Conservation (phyloP, 2,113 vertebrate genomes). For the Columba livia region DNA sequence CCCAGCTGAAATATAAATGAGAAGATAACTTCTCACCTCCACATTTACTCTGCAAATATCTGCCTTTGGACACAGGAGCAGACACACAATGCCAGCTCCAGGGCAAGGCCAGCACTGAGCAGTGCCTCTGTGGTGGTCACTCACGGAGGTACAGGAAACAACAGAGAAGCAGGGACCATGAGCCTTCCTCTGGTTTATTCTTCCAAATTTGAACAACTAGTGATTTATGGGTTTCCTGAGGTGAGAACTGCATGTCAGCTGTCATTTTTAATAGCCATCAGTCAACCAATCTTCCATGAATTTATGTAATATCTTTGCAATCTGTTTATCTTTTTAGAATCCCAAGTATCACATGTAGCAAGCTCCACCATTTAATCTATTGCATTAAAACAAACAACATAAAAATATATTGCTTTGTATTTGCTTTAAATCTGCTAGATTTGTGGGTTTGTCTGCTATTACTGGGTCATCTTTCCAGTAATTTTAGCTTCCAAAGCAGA, state of each 20-base stretch:
- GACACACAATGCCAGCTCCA: fast-evolving
- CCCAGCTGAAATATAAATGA: background rate
- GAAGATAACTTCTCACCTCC: background rate
- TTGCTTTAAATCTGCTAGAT: background rate
- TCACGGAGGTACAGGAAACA: background rate
- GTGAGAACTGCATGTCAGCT: background rate
- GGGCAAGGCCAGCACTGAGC: background rate
- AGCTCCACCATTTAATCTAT: background rate
- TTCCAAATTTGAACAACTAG: background rate
- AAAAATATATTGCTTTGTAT: background rate
- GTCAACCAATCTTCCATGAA: background rate
- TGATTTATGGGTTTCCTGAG: background rate
- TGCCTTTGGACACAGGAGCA: background rate
- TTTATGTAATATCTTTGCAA: background rate
- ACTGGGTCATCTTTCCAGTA: background rate
- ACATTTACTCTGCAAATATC: background rate
- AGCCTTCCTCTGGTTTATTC: background rate
- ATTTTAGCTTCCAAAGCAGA: background rate
- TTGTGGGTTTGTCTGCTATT: background rate
- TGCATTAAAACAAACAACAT: background rate
- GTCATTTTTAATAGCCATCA: background rate
- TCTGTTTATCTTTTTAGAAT: background rate
- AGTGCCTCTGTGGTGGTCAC: background rate
- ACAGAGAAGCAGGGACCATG: background rate
- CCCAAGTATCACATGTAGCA: background rate